Conservation (phyloP, 2,797 vertebrate genomes). For the Myotis findleyi region DNA sequence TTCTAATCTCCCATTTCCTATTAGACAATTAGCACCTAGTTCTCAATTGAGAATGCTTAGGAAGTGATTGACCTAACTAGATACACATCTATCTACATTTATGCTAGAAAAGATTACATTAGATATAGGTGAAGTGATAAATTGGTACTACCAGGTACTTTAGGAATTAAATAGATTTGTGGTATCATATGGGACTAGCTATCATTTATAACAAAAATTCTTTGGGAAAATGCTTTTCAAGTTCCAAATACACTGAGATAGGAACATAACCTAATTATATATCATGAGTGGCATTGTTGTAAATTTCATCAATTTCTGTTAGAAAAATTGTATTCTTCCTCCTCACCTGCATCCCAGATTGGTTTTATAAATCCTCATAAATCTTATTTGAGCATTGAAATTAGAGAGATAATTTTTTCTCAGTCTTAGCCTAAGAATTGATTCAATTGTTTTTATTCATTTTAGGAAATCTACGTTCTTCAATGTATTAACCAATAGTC, state of each 20-base stretch:
- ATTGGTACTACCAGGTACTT: background rate
- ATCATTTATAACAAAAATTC: constrained; percentile 45
- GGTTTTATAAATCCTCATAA: constrained; percentile 14
- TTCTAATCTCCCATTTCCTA: background rate
- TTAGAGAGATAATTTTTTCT: constrained; percentile 58
- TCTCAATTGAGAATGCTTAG: constrained; percentile 16
- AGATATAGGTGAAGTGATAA: constrained; percentile 23
- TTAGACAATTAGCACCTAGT: background rate
- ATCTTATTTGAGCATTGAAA: constrained; percentile 27
- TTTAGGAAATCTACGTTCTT: constrained; percentile 97
- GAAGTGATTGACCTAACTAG: background rate
- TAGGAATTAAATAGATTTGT: constrained; percentile 21
- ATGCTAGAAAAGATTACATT: constrained; percentile 17
- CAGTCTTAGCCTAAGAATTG: constrained; percentile 52
- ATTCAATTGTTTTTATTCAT: constrained; percentile 83
- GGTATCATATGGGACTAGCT: background rate
- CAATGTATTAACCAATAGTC: constrained; percentile 96
- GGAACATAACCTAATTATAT: constrained; percentile 55
- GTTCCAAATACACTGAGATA: constrained; percentile 54
- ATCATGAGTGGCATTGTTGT: background rate
- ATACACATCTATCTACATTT: constrained; percentile 6
- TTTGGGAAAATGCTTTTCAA: constrained; percentile 51
- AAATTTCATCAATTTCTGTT: constrained; percentile 48
- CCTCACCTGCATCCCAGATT: background rate
- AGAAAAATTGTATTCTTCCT: constrained; percentile 45